Conservation (phyloP, 2,113 vertebrate genomes). For the Orycteropus afer region DNA sequence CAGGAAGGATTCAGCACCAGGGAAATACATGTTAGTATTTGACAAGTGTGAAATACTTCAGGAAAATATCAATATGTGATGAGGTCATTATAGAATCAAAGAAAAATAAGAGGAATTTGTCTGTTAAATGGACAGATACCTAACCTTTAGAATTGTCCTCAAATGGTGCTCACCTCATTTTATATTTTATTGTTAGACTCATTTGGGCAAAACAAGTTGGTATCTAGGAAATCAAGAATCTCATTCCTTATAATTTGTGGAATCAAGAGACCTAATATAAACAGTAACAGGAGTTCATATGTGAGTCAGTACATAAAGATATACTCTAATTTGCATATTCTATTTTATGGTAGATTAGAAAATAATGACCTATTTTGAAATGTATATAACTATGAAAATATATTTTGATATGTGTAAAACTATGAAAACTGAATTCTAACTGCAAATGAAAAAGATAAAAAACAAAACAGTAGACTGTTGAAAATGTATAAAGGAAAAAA, state of each 20-base stretch:
- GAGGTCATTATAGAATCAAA: conserved; percentile 50
- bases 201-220: conserved; percentile 20
- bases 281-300: neutral
- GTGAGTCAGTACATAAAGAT: conserved; percentile 4
- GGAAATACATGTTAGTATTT: conserved; percentile 58
- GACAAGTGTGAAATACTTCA: conserved; percentile 51
- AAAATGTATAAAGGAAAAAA: neutral
- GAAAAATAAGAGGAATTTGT: neutral
- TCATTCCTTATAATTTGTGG: neutral
- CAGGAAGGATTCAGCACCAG: conserved; percentile 59
- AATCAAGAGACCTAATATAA: neutral
- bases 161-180: neutral
- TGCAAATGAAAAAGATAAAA: neutral
- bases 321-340: neutral
- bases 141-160: neutral
- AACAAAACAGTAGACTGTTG: neutral
- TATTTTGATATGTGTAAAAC: neutral
- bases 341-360: neutral
- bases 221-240: neutral
- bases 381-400: neutral
- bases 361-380: neutral
- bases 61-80: conserved; percentile 67
- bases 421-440: neutral
- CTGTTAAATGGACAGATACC: neutral
- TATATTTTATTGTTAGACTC: neutral